Base-by-base conservation (phyloP, 2,888 invertebrate genomes). In the Drosophila nr. fundita region DNA sequence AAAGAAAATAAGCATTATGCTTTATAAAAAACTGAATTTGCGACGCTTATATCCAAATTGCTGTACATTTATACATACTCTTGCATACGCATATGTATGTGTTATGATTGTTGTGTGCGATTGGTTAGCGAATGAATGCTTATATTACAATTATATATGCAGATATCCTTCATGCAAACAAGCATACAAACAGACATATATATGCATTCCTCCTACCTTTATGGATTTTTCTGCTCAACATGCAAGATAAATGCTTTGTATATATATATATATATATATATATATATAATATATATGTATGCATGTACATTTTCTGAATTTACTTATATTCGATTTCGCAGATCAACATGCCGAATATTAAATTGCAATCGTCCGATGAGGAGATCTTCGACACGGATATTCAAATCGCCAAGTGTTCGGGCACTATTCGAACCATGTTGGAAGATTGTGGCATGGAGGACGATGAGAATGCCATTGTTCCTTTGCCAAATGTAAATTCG, bases 391-490 rank as follows among this genome's bases (percentile, higher is more conserved):
- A 86, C 55, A 89, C 85, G 11, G 89, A 86, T 50, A 84, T 87
- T 30, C 82, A 89, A 62, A 87, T 89, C 21, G 89, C 89, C 30
- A 86, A 86, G 21, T 89, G 89, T 55, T 89, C 89, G 2, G 85
- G 85, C 15, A 86, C 85, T 8, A 86, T 86, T 38, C 87, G 87
- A n/a, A 86, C 87, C 13, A 86, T 86, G 89, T 32, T 86, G 30
- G 89, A 89, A 66, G 89, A 89, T 57, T 89, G 85, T 50, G 89
- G 89, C 54, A 87, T 87, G 87, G 85, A 89, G 52, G 85, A 89
- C 8, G 85, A 89, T 11, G 85, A 86, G 40, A 84, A 89, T 30
- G 89, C 87, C 2, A 73, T 84, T 45, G 89, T 86, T 13, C 85
- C 85, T 13, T 63, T 86, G 78, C 89, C 89, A 4, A 89, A 86